Evolutionary conservation across 1,140 invertebrate species (phyloP), one percentile per base, ranked within the genome.

Genomic region (Halyomorpha halys): DNA sequence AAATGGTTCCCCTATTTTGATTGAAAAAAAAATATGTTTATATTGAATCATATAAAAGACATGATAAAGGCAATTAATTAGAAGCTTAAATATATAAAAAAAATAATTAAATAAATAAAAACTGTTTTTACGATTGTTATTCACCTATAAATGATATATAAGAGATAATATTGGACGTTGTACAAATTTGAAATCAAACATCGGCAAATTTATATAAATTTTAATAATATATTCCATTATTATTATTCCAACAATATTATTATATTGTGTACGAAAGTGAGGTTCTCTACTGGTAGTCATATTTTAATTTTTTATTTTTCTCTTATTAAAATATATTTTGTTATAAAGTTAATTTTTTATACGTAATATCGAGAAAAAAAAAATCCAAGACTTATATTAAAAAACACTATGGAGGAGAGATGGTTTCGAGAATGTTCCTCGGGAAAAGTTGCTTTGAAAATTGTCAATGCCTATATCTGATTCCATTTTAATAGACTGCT

Each of bases 401-500:
- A 8, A 23, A 4, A 49, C 51, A 21, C 21, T 63, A 49, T 63
- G 62, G 62, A 54, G 62, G 62, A 54, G 21, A 63, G 47, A 49
- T 49, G n/a, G 47, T 19, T 19, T 49, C n/a, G n/a, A 49, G 47
- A 49, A 49, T n/a, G 47, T 49, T 49, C 47, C 47, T 49, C 21
- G n/a, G 47, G 47, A 49, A 49, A 49, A 11, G 1, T 21, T n/a
- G 47, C 49, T 49, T 63, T 63, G 62, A 39, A 63, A 63, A 63
- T 47, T 63, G 49, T 63, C 62, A 63, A 49, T 63, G 62, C 62
- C 62, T 63, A 63, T 63, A 34, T 47, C 19, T 30, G 23, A 63
- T 63, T 63, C 62, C 62, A 63, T 63, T 63, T 63, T 25, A 54
- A 63, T 63, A 63, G 62, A 63, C 62, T 63, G 62, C 62, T 63